A percentile compares a stretch with the other conserved stretches of the same genome.
These are phyloP conservation scores for Pseudococcus jackbeardsleyi DNA, from an alignment of 2,888 invertebrate species.

Conservation along the genomic window DNA sequence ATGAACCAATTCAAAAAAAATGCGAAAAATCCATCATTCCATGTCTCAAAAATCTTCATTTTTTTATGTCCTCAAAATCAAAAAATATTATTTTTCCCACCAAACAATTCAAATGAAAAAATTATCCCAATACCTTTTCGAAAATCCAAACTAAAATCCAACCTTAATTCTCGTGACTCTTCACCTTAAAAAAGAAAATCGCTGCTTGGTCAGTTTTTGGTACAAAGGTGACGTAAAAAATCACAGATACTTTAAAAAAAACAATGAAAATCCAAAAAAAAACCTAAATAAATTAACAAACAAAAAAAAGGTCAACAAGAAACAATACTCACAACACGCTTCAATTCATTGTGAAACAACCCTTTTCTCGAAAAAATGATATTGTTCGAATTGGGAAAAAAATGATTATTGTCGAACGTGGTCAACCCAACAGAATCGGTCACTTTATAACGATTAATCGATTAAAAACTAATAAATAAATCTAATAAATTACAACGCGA, in stretches of 20 bases:
- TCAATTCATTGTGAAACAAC: not conserved
- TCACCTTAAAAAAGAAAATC: not conserved
- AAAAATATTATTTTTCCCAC: not conserved
- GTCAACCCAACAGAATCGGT: constrained; percentile 3
- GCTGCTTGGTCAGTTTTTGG: constrained; percentile 1
- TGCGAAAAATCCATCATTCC: not conserved
- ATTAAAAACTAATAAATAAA: constrained; percentile 26
- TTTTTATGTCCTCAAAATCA: not conserved
- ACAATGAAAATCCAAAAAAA: constrained; percentile 2
- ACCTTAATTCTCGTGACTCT: not conserved
- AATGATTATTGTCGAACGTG: not conserved
- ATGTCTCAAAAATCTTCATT: not conserved
- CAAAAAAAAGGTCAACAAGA: not conserved
- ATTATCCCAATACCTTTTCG: not conserved
- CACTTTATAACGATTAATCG: constrained; percentile 16
- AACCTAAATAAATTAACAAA: not conserved
- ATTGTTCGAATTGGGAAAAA: not conserved
- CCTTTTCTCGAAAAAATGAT: not conserved
- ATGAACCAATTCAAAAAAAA: not conserved
- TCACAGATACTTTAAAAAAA: constrained; percentile 3
- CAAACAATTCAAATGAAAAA: not conserved
- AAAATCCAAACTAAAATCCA: not conserved
- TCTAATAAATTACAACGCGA: constrained; percentile 36
- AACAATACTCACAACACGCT: not conserved
- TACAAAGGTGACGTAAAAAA: constrained; percentile 22